phyloP scores from a whole-genome alignment of 2,113 vertebrate genomes.

The Poeciliopsis turrubarensis region DNA sequence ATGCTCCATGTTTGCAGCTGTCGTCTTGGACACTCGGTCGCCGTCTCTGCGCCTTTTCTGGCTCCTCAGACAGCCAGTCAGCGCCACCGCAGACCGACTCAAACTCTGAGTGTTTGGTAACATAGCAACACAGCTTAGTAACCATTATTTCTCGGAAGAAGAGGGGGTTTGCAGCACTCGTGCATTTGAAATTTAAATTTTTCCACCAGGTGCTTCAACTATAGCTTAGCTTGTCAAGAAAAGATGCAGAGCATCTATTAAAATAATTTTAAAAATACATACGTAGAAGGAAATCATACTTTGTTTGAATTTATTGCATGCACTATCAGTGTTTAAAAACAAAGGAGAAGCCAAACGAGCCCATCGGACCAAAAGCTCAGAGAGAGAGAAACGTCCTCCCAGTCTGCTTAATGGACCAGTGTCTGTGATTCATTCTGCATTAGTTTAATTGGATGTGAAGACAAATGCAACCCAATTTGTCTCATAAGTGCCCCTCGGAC shows the following conservation, averaged over 20 bases:
- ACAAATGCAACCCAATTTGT: constrained; percentile 21
- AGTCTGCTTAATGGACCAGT: constrained; percentile 4
- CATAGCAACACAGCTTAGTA: constrained; percentile 1
- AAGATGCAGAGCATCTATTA: not conserved
- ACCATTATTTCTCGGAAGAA: not conserved
- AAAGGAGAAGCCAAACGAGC: constrained; percentile 4
- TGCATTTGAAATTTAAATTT: not conserved
- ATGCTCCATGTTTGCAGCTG: constrained; percentile 1
- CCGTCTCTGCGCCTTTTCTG: constrained; percentile 9
- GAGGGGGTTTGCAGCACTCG: not conserved
- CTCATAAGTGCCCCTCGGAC: not conserved
- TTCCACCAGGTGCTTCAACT: not conserved
- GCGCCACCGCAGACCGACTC: not conserved
- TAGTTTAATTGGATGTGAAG: constrained; percentile 21
- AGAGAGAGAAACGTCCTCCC: not conserved
- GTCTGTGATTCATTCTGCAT: constrained; percentile 16
- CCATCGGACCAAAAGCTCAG: not conserved
- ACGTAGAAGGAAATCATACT: not conserved
- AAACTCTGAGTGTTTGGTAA: constrained; percentile 3
- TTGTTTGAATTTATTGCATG: not conserved
- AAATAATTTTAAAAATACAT: not conserved
- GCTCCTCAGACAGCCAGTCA: not conserved
- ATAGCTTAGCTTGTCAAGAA: not conserved
- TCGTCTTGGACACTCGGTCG: constrained; percentile 11
- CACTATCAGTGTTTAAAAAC: not conserved